A percentile compares a stretch with the other conserved stretches of the same genome.
phyloP scores from a whole-genome alignment of 2,113 vertebrate genomes.

The Nicator chloris region DNA sequence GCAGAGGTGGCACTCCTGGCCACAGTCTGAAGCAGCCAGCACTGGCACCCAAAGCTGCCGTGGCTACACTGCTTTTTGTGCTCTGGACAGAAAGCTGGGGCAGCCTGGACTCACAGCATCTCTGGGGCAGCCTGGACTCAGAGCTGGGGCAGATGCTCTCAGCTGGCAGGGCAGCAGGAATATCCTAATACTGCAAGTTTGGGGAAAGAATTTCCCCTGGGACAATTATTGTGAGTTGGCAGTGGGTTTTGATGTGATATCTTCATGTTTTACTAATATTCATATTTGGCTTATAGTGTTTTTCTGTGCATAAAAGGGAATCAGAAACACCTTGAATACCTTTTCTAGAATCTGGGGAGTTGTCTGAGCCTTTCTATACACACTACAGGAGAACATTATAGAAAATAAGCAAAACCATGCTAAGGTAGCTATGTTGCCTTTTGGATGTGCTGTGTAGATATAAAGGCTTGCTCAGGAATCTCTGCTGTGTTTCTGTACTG shows the following conservation, averaged over 20 bases:
- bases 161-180: neutral
- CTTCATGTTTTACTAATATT: neutral
- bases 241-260: neutral
- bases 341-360: neutral
- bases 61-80: neutral
- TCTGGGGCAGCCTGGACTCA: neutral
- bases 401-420: neutral
- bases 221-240: neutral
- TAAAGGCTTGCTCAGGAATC: neutral
- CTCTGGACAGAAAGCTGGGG: neutral
- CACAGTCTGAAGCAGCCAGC: neutral
- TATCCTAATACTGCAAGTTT: rapidly evolving
- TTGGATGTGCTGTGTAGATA: neutral
- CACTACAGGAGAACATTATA: neutral
- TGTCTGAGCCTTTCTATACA: neutral
- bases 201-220: neutral
- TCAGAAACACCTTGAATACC: neutral
- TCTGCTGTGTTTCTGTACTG: neutral
- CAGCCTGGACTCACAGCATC: neutral
- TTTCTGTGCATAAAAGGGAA: neutral
- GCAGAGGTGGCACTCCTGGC: neutral
- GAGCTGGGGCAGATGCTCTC: neutral
- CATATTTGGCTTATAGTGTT: neutral
- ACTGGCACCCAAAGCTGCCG: neutral
- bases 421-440: neutral